Evolutionary conservation across 2,113 vertebrate genomes (phyloP), one percentile per base, ranked within the genome.

Genomic region (Patagioenas fasciata): DNA sequence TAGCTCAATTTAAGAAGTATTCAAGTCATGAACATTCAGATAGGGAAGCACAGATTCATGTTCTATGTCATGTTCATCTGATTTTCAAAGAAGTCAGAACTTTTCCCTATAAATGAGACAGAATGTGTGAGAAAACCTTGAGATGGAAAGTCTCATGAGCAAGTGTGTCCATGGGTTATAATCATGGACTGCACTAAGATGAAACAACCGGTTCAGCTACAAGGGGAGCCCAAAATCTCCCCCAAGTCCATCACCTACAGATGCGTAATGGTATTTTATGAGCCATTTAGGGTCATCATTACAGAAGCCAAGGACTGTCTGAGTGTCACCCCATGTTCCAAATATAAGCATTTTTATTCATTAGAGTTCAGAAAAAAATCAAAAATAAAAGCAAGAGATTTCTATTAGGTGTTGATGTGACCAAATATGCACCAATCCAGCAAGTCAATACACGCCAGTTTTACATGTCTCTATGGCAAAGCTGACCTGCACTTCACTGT

Each of bases 11-110:
- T 47, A 48, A 53, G 80, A 69, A 64, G 17, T 28, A 81, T 95
- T 96, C 80, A 72, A 93, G 80, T 75, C 53, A 67, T 23, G 54
- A 95, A 60, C 50, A 13, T 74, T 69, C 80, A 91, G 40, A 87
- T 7, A 54, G 31, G 32, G 26, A 71, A 80, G 81, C 32, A 85
- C 2, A 66, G 38, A 84, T 94, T 84, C 50, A 17, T 64, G 62
- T 88, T 85, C 38, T 89, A 31, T 54, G 70, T 56, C 60, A 17
- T 81, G 26, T 88, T 89, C 57, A 34, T 83, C 93, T 93, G 73
- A 71, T 82, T 93, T 91, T 92, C 54, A 54, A 78, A 92, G 42
- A 64, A 72, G 38, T 58, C 65, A 42, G 58, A 84, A 88, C 16
- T 60, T 70, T 65, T 77, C 47, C 38, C n/a, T 65, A 5, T n/a